phyloP scores from a whole-genome alignment of 2,888 invertebrate genomes.

The Rambutsinella grinnellia region DNA sequence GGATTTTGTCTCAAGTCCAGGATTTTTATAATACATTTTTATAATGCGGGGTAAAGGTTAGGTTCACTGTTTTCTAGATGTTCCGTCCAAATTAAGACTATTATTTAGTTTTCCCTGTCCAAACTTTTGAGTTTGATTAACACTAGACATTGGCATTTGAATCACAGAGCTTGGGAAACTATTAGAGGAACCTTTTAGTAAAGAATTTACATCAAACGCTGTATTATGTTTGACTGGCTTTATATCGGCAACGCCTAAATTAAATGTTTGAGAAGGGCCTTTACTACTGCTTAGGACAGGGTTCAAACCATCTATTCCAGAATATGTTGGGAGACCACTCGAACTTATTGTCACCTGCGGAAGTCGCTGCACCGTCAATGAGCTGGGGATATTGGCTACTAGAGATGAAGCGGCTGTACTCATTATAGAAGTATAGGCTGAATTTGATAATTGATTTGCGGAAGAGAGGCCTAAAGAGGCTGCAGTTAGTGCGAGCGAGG shows the following conservation, averaged over 20 bases:
- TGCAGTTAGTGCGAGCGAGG: not conserved
- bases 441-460: constrained; percentile 5
- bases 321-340: not conserved
- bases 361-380: constrained; percentile 38
- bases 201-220: constrained; percentile 44
- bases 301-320: not conserved
- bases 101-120: not conserved
- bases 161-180: constrained; percentile 1
- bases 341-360: constrained; percentile 59
- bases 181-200: constrained; percentile 13
- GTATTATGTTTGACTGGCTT: constrained; percentile 45
- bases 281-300: not conserved
- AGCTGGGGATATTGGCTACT: constrained; percentile 32
- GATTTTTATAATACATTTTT: too few species aligned
- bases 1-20: too few species aligned
- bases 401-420: not conserved
- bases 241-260: not conserved
- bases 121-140: not conserved
- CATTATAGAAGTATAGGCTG: constrained; percentile 13
- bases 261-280: not conserved
- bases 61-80: too few species aligned
- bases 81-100: too few species aligned
- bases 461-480: constrained; percentile 13
- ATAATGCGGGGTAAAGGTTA: too few species aligned
- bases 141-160: too few species aligned